Base-by-base conservation (phyloP, 2,888 invertebrate species). In the Drosophila nigricruria region DNA sequence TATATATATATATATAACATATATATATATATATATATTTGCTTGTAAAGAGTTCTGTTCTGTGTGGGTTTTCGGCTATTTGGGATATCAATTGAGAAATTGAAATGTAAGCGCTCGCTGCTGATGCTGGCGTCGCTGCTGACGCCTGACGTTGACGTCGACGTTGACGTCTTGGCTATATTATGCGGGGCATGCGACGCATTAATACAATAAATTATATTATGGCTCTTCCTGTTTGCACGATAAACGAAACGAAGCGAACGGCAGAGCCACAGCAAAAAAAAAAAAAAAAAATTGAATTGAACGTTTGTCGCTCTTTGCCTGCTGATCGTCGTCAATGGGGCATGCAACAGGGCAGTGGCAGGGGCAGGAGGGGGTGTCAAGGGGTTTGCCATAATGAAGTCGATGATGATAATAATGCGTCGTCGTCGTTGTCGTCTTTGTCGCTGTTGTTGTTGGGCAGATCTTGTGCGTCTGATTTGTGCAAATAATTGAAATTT, bases 401-500 rank as follows among this genome's bases (percentile, higher is more conserved):
- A 79, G 79, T 81, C 77, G 79, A 79, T 80, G 79, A 79, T 83
- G 84, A 83, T 83, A 86, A 86, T 86, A 83, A 86, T 83, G 79
- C 86, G 68, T 77, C 70, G 81, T 70, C 70, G 77, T 65, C 54
- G 70, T 60, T 36, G 65, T 62, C 25, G 65, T 59, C 38, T 58
- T 77, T 18, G 61, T 49, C 23, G 69, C n/a, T 27, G 60, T 30
- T 64, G 66, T 54, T 56, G 54, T 66, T 56, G 60, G 47, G 65
- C 57, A 84, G 83, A 84, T 84, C 87, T 84, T 84, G 70, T 76
- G 82, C 76, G 88, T 79, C 88, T 84, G 84, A 84, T 84, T 84
- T 84, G 84, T 85, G 85, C 84, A 89, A 87, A 83, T 91, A 89
- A 90, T 91, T 91, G 90, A 91, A 90, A 91, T 91, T 91, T 91